Evolutionary conservation across 2,113 vertebrate genomes (phyloP), one percentile per base, ranked within the genome.

Genomic region (Erythrocercus mccallii): DNA sequence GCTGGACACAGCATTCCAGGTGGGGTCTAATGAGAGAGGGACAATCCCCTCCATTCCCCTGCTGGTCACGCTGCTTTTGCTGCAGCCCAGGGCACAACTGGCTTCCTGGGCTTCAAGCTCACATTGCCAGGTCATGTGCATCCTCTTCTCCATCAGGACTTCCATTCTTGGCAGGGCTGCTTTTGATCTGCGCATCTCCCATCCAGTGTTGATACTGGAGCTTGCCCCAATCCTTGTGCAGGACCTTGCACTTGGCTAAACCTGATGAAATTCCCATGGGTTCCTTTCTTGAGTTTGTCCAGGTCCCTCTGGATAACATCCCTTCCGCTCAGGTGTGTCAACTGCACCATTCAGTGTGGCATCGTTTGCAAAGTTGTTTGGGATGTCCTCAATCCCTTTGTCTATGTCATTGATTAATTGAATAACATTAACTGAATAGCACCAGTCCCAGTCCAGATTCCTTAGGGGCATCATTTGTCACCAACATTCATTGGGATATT

Each of bases 161-260:
- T 5, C 7, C 10, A 31, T 31, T 54, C 22, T 54, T 15, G 25
- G 5, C 56, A 54, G 35, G 18, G 15, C 10, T 69, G 25, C 12
- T 69, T 44, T 35, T 31, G 6, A 16, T 31, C 47, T 40, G 5
- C 28, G 48, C 21, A 33, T 27, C 10, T 12, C 13, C 1, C 17
- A 54, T 25, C 5, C 54, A 22, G 12, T 40, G 12, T 9, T 27
- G 47, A 4, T 22, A 35, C 6, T 40, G 8, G 25, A 40, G 27
- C 5, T 9, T 64, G 12, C 5, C 42, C 9, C 0, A 0, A 21
- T 3, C 24, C 4, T 47, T 38, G 23, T 51, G 19, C 22, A 45
- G 44, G 23, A 30, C 15, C 15, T 30, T 40, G 24, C 8, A 69
- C 21, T 54, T 82, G 17, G 10, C 16, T 40, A 48, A 61, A n/a